Conservation (phyloP, 2,113 vertebrate species). For the Egretta garzetta region DNA sequence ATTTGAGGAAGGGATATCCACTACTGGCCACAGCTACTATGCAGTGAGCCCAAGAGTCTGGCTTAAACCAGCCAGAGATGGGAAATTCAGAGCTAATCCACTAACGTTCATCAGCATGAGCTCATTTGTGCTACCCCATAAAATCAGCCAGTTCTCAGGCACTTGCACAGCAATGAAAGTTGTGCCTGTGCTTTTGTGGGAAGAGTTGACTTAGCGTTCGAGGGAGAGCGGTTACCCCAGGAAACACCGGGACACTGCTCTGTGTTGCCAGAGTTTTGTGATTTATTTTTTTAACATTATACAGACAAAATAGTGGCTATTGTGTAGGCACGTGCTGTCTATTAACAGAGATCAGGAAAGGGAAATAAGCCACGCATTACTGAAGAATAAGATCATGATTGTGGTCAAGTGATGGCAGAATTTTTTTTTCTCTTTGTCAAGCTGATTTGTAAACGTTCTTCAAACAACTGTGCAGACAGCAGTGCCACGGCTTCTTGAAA, state of each 20-base stretch:
- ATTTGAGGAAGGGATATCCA: fast-evolving
- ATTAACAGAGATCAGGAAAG: conserved; percentile 67
- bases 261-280: conserved; percentile 41
- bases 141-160: conserved; percentile 62
- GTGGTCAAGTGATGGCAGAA: conserved; percentile 65
- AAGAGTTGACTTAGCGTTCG: neutral
- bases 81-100: neutral
- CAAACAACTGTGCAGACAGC: conserved; percentile 56
- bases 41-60: neutral
- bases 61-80: conserved; percentile 9
- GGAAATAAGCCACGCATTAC: conserved; percentile 70
- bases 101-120: conserved; percentile 30
- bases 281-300: conserved; percentile 66
- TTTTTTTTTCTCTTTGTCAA: conserved; percentile 53
- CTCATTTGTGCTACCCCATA: conserved; percentile 45
- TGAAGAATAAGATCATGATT: conserved; percentile 71
- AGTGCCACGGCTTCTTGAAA: neutral
- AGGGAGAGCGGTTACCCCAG: conserved; percentile 55
- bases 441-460: conserved; percentile 68
- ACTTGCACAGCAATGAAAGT: conserved; percentile 27
- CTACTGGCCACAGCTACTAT: neutral
- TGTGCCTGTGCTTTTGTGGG: conserved; percentile 34
- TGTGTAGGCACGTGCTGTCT: conserved; percentile 72
- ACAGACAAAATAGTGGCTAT: conserved; percentile 69
- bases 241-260: conserved; percentile 51